A percentile compares a stretch with the other conserved stretches of the same genome.
phyloP scores from a whole-genome alignment of 1,140 invertebrate species.

The Drosophila insularis region DNA sequence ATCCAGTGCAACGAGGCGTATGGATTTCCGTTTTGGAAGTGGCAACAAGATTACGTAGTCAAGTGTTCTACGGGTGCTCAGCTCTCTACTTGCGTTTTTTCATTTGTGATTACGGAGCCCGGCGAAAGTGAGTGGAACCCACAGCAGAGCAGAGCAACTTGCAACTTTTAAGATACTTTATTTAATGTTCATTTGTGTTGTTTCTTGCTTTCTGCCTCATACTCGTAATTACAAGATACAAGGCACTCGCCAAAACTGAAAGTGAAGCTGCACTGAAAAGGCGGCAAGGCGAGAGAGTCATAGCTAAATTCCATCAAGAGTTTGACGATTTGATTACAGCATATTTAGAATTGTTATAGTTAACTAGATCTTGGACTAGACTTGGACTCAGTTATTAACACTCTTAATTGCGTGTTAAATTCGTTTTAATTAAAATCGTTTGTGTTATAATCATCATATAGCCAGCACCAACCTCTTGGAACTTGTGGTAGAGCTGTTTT shows the following conservation, averaged over 20 bases:
- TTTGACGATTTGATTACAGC: constrained; percentile 39
- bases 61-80: constrained; percentile 55
- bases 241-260: constrained; percentile 33
- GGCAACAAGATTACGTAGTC: constrained; percentile 56
- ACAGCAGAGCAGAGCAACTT: neutral
- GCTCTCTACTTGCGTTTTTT: constrained; percentile 9
- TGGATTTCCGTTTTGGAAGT: constrained; percentile 59
- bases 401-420: constrained; percentile 77
- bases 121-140: constrained; percentile 59
- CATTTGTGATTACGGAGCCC: neutral
- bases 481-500: constrained; percentile 43
- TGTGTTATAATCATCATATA: constrained; percentile 53
- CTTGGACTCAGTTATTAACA: constrained; percentile 32
- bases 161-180: constrained; percentile 22
- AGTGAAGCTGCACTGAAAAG: constrained; percentile 46
- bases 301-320: constrained; percentile 21
- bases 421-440: constrained; percentile 73
- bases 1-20: constrained; percentile 66
- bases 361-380: constrained; percentile 23
- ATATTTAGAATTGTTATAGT: constrained; percentile 30
- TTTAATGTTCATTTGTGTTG: constrained; percentile 5
- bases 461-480: constrained; percentile 6
- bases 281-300: constrained; percentile 9
- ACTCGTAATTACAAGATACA: constrained; percentile 46
- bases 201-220: constrained; percentile 12